Percentiles rank a stretch among this genome's conserved stretches.
phyloP scores from a whole-genome alignment of 1,140 invertebrate genomes.

The Sinonovacula constricta region DNA sequence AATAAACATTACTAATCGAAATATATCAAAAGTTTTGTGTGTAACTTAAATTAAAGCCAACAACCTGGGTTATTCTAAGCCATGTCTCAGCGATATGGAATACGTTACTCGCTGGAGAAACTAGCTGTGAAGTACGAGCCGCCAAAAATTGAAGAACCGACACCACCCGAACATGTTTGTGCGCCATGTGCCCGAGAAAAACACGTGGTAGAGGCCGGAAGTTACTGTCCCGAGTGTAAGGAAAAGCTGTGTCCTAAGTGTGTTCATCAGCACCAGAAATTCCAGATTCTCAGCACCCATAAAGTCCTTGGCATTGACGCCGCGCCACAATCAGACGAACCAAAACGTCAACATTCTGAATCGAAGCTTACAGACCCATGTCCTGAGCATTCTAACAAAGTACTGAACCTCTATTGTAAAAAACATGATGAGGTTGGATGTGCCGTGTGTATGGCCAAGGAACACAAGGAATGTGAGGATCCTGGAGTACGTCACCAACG shows the following conservation, averaged over 20 bases:
- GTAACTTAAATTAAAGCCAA: too few relatives aligned
- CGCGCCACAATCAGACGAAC: conserved; percentile 10
- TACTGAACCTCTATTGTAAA: conserved; percentile 30
- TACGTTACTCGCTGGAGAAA: conserved; percentile 25
- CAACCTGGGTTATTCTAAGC: too few relatives aligned
- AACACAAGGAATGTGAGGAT: conserved; percentile 36
- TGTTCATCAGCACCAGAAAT: conserved; percentile 19
- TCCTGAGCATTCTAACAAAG: conserved; percentile 24
- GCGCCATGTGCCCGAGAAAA: conserved; percentile 30
- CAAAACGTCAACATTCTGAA: conserved; percentile 4
- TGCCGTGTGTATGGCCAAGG: conserved; percentile 24
- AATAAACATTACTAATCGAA: too few relatives aligned
- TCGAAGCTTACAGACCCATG: conserved; percentile 21
- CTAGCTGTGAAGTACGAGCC: conserved; percentile 36
- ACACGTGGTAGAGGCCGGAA: conserved; percentile 5
- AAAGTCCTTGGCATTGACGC: conserved; percentile 12
- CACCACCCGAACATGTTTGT: conserved; percentile 19
- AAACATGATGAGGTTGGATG: conserved; percentile 32
- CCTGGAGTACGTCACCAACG: conserved; percentile 20
- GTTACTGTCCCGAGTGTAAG: conserved; percentile 27
- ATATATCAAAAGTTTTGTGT: too few relatives aligned
- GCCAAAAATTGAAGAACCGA: conserved; percentile 39
- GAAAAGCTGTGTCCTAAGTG: conserved; percentile 31
- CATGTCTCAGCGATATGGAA: conserved; percentile 32
- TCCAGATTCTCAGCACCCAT: conserved; percentile 38